Evolutionary conservation across 2,113 vertebrate genomes (phyloP).

Genomic region (Gambusia affinis): DNA sequence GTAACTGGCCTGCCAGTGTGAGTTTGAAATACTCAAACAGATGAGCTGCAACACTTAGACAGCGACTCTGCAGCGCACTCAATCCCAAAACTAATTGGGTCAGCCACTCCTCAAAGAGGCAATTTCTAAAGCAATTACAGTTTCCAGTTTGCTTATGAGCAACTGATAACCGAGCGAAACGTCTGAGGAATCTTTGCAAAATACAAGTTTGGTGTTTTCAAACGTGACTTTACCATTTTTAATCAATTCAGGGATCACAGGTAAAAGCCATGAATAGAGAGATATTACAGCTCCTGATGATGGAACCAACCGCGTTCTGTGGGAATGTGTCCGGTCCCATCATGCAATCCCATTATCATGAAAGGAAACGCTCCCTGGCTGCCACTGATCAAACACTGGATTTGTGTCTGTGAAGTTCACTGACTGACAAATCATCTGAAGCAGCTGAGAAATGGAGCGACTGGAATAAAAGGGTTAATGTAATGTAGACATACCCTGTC

Average conservation of each 20-base stretch:
- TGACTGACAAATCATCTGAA: slow-evolving; percentile 53
- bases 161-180: slow-evolving; percentile 53
- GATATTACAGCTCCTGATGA: slow-evolving; percentile 26
- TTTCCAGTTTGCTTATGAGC: slow-evolving; percentile 55
- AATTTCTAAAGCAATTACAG: slow-evolving; percentile 75
- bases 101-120: slow-evolving; percentile 70
- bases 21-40: slow-evolving; percentile 71
- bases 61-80: slow-evolving; percentile 68
- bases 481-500: neutral
- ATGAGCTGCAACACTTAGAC: slow-evolving; percentile 57
- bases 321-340: slow-evolving; percentile 38
- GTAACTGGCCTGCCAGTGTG: slow-evolving; percentile 67
- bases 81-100: slow-evolving; percentile 72
- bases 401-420: slow-evolving; percentile 56
- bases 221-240: slow-evolving; percentile 27
- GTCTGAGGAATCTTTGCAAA: slow-evolving; percentile 47
- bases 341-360: slow-evolving; percentile 57
- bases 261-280: slow-evolving; percentile 30
- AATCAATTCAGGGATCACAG: slow-evolving; percentile 53
- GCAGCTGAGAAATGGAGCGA: slow-evolving; percentile 40
- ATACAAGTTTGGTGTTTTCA: slow-evolving; percentile 40
- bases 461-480: slow-evolving; percentile 46
- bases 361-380: slow-evolving; percentile 36
- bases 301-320: slow-evolving; percentile 26
- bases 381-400: slow-evolving; percentile 56